phyloP scores from a whole-genome alignment of 1,140 invertebrate species.

The Drosophila mayri region DNA sequence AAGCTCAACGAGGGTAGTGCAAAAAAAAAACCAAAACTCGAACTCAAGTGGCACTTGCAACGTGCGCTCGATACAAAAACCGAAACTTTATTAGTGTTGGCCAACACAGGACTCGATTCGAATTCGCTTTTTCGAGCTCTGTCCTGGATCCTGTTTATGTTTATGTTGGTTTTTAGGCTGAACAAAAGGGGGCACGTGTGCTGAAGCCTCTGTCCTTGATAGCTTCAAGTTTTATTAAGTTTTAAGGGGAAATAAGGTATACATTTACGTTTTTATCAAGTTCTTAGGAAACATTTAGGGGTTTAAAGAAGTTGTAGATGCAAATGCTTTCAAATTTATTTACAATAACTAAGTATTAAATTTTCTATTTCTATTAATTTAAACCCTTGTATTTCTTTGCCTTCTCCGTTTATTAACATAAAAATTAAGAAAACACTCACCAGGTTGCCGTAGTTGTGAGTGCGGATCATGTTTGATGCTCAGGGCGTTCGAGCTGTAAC shows the following conservation, averaged over 20 bases:
- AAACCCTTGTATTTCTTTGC: neutral
- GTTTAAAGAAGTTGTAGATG: neutral
- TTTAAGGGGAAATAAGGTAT: neutral
- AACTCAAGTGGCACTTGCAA: conserved; percentile 72
- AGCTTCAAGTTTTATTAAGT: conserved; percentile 21
- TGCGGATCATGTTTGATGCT: conserved; percentile 92
- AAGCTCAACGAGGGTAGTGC: conserved; percentile 38
- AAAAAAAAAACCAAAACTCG: conserved; percentile 19
- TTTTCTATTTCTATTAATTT: neutral
- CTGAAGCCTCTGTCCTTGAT: conserved; percentile 52
- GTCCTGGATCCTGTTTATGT: conserved; percentile 31
- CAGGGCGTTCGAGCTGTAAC: conserved; percentile 91
- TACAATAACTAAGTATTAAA: neutral
- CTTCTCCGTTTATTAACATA: neutral
- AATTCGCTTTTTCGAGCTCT: conserved; percentile 16
- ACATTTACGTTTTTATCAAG: neutral
- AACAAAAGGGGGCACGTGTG: conserved; percentile 70
- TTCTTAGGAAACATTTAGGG: neutral
- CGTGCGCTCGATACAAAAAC: conserved; percentile 56
- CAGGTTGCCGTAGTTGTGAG: conserved; percentile 93
- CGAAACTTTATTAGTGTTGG: conserved; percentile 73
- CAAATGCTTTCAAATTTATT: neutral
- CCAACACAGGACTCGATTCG: conserved; percentile 61
- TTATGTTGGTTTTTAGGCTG: conserved; percentile 65
- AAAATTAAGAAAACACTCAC: conserved; percentile 84